Evolutionary conservation across 23 tunicate genomes (phyloP), one percentile per base, ranked within the genome.

Genomic region (Halocynthia aurantium): DNA sequence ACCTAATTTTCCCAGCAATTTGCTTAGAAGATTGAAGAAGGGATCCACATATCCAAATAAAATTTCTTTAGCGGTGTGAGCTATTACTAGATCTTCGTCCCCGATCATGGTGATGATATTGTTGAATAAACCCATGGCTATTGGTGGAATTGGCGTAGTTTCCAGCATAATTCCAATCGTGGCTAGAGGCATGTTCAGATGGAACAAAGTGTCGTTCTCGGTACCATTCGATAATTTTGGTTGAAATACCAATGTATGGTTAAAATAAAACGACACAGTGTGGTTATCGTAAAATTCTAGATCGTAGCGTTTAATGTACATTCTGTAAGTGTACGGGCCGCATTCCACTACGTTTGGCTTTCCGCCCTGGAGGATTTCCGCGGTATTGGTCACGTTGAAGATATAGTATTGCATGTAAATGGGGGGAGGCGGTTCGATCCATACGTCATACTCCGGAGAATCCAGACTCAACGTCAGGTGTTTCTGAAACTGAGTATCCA

Each of bases 391-490:
- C 40, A 92, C 85, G 75, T 92, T 86, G 56, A 84, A 92, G 10
- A 92, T 20, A 84, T 85, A 92, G 75, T 92, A 92, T 78, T 92
- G 84, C 98, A 92, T 92, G 56, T 92, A 92, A 8, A 92, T 82
- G 17, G 98, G 98, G 7, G 98, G 91, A 50, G 85, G 81, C 6
- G 92, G 92, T 58, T 71, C 50, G 76, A 92, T 83, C 98, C 98
- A 92, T 70, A 77, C 86, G 6, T 78, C 72, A 52, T 52, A 86
- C 17, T 52, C 87, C 6, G 98, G 92, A 7, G 98, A 92, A 20
- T 86, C 93, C 58, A 92, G 52, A 52, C 91, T 71, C 18, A 92
- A 60, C 15, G 83, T 82, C 2, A 92, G 67, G 53, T 92, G 98
- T 15, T 54, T 15, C 19, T 54, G 2, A 54, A 74, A 74, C 56